phyloP scores from a whole-genome alignment of 23 tunicate genomes.

The Styela plicata region DNA sequence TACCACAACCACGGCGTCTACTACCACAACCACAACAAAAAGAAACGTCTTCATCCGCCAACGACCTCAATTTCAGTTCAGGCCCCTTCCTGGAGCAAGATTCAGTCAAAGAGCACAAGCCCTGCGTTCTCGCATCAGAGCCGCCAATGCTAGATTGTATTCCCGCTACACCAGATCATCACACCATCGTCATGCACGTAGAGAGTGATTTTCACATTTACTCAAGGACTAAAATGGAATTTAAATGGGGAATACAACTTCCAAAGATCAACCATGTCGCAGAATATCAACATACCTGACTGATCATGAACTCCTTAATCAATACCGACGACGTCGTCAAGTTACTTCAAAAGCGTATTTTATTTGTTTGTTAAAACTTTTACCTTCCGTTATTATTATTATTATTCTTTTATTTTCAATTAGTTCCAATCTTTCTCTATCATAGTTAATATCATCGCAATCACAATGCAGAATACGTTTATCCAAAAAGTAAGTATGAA shows the following conservation, averaged over 20 bases:
- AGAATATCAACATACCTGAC: not conserved
- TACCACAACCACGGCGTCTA: constrained; percentile 1
- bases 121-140: constrained; percentile 23
- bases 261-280: not conserved
- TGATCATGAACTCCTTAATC: not conserved
- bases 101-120: constrained; percentile 32
- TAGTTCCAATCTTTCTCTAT: not conserved
- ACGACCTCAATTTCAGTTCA: not conserved
- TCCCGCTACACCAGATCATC: constrained; percentile 16
- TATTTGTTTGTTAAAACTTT: too few species aligned
- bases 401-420: not conserved
- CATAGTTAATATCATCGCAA: too few species aligned
- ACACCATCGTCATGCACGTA: not conserved
- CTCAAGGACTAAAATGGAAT: not conserved
- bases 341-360: not conserved
- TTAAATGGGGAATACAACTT: not conserved
- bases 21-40: not conserved
- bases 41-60: not conserved
- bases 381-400: too few species aligned
- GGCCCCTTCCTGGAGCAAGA: not conserved
- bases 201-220: not conserved
- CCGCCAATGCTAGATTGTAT: constrained; percentile 22
- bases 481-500: too few species aligned
- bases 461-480: too few species aligned
- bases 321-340: not conserved